These are phyloP conservation scores for Teinopalpus imperialis DNA, from an alignment of 2,888 invertebrate genomes.

Conservation along the genomic window DNA sequence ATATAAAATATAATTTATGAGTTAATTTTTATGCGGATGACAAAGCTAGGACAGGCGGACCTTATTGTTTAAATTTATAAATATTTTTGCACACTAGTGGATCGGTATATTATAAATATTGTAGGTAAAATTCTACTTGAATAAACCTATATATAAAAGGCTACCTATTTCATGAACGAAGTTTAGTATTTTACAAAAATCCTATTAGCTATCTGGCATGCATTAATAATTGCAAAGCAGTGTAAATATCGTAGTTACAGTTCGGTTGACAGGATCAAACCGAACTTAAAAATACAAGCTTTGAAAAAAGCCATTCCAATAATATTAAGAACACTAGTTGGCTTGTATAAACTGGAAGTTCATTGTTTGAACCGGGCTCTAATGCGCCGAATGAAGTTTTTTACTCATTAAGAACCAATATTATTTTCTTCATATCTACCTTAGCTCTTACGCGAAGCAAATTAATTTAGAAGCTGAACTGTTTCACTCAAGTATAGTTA, in stretches of 20 bases:
- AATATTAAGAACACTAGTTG: slow-evolving; percentile 56
- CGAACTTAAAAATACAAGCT: slow-evolving; percentile 72
- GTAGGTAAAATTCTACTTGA: slow-evolving; percentile 24
- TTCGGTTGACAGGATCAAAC: slow-evolving; percentile 46
- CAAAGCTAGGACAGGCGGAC: slow-evolving; percentile 42
- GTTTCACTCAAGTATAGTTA: slow-evolving; percentile 52
- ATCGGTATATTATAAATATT: slow-evolving; percentile 16
- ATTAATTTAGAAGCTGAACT: slow-evolving; percentile 67
- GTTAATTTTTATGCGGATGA: slow-evolving; percentile 26
- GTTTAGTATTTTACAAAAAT: slow-evolving; percentile 56
- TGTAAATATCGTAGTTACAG: slow-evolving; percentile 57
- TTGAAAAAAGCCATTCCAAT: slow-evolving; percentile 77
- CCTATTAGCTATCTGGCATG: slow-evolving; percentile 77
- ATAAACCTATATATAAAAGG: slow-evolving; percentile 18
- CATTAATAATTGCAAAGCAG: slow-evolving; percentile 80
- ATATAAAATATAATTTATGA: neutral
- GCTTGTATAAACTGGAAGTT: slow-evolving; percentile 59
- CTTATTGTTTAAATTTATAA: slow-evolving; percentile 25
- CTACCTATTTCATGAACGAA: slow-evolving; percentile 23
- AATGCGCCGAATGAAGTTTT: slow-evolving; percentile 63
- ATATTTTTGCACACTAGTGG: slow-evolving; percentile 15
- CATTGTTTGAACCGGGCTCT: slow-evolving; percentile 66
- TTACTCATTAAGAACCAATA: slow-evolving; percentile 48
- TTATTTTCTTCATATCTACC: slow-evolving; percentile 53
- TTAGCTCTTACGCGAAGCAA: slow-evolving; percentile 74